Percentiles rank a stretch among this genome's conserved stretches.
These are phyloP conservation scores for Trinorchestia longiramus DNA, from an alignment of 1,140 invertebrate genomes.

Conservation along the genomic window DNA sequence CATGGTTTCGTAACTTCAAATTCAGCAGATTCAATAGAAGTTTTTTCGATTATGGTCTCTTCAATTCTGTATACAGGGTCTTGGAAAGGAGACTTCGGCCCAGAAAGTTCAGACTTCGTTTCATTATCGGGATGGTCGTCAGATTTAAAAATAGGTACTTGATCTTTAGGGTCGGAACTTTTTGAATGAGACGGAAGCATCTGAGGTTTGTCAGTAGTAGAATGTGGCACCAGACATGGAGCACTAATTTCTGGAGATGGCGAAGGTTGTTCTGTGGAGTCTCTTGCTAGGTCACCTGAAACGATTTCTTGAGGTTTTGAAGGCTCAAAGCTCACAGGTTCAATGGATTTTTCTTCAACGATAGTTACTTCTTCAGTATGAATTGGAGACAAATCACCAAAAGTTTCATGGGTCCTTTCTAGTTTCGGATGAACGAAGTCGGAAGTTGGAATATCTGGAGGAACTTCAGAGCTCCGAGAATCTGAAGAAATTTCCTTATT, in stretches of 20 bases:
- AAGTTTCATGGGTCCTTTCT: not conserved
- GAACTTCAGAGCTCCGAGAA: not conserved
- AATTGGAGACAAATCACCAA: not conserved
- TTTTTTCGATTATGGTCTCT: not conserved
- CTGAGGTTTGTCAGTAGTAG: not conserved
- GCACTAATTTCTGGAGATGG: not conserved
- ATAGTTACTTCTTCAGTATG: not conserved
- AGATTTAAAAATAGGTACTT: not conserved
- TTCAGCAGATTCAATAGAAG: not conserved
- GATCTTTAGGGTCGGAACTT: not conserved
- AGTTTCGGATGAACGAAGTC: not conserved
- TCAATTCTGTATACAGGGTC: not conserved
- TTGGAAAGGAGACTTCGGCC: not conserved
- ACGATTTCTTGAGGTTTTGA: not conserved
- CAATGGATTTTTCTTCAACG: not conserved
- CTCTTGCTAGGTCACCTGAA: not conserved
- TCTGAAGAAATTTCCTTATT: not conserved
- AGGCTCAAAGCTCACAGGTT: not conserved
- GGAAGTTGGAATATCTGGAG: not conserved
- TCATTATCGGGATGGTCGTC: not conserved
- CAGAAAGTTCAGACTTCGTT: not conserved
- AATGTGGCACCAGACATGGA: not conserved
- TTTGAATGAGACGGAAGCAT: not conserved
- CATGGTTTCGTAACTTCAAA: not conserved
- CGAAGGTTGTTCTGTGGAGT: not conserved